Base-by-base conservation (phyloP, 2,113 vertebrate species). In the Gymnarchus niloticus region DNA sequence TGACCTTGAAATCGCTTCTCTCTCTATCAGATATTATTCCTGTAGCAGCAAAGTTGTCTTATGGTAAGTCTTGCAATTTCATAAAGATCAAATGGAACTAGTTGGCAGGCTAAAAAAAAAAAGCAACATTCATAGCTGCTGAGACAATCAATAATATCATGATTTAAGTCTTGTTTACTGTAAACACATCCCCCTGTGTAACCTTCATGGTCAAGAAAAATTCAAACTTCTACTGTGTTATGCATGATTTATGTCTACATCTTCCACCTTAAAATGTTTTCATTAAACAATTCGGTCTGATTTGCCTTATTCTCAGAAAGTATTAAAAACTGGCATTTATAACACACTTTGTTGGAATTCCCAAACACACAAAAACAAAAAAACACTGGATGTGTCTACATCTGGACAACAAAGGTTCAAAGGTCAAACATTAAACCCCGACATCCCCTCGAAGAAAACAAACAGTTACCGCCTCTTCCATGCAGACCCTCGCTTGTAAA, bases 401-500 rank as follows among this genome's bases (percentile, higher is more conserved):
- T 69, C 28, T 69, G 61, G 12, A 69, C 61, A 33, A 33, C 28
- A 37, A 69, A 65, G 33, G 33, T 73, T 28, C 7, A 54, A 54
- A 54, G 65, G 28, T 73, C 65, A 73, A 33, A 41, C 65, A 41
- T 73, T 73, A 17, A 73, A 73, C 28, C 65, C 33, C 4, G 33
- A 73, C 33, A 7, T 17, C 65, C 5, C 6, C 59, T 46, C 3
- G 17, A 4, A 23, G 59, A 69, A 77, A 85, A 89, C 89, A 87
- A 85, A 37, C 23, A 82, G 56, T 54, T 87, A 85, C 77, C 86
- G 56, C 59, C 85, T 76, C 85, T 28, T 61, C 56, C 49, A 12
- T 80, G 61, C 56, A 83, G 85, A 52, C 84, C 83, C 87, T 82
- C 51, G 84, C 82, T 88, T 85, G 88, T 89, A 86, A 88, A 93